These are phyloP conservation scores for Gortyna flavago DNA, from an alignment of 2,888 invertebrate species.

Conservation along the genomic window DNA sequence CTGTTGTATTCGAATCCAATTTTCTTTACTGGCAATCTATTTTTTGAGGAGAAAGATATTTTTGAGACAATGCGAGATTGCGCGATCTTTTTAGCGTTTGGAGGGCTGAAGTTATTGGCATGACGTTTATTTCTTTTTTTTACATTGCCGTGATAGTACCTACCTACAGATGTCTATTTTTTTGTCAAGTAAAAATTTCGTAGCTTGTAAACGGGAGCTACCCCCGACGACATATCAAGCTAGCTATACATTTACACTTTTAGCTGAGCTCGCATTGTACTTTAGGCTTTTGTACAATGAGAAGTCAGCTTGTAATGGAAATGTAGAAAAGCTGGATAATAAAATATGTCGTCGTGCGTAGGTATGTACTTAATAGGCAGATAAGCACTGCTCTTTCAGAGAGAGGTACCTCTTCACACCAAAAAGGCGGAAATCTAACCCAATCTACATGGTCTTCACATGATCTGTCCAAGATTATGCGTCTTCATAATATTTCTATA, in stretches of 20 bases:
- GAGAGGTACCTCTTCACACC: neutral
- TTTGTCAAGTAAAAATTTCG: neutral
- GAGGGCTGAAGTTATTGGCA: slow-evolving; percentile 16
- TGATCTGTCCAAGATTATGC: too few relatives aligned
- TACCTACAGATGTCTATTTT: neutral
- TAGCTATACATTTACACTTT: too few relatives aligned
- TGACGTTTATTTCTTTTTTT: slow-evolving; percentile 6
- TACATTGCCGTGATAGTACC: neutral
- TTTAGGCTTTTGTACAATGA: too few relatives aligned
- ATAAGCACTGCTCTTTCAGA: neutral
- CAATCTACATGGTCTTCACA: too few relatives aligned
- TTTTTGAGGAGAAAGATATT: slow-evolving; percentile 58
- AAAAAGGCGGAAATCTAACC: neutral
- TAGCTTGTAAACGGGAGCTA: neutral
- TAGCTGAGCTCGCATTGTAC: too few relatives aligned
- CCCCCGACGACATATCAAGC: too few relatives aligned
- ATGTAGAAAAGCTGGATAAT: too few relatives aligned
- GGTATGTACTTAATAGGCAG: neutral
- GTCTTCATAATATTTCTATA: too few relatives aligned
- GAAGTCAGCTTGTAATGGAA: too few relatives aligned
- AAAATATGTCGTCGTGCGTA: too few relatives aligned
- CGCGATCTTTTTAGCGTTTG: slow-evolving; percentile 41
- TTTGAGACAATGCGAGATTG: slow-evolving; percentile 59
- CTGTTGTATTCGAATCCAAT: slow-evolving; percentile 67
- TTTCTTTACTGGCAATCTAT: slow-evolving; percentile 65